Evolutionary conservation across 2,797 vertebrate species (phyloP), one percentile per base, ranked within the genome.

Genomic region (Rhyacichthys aspro): DNA sequence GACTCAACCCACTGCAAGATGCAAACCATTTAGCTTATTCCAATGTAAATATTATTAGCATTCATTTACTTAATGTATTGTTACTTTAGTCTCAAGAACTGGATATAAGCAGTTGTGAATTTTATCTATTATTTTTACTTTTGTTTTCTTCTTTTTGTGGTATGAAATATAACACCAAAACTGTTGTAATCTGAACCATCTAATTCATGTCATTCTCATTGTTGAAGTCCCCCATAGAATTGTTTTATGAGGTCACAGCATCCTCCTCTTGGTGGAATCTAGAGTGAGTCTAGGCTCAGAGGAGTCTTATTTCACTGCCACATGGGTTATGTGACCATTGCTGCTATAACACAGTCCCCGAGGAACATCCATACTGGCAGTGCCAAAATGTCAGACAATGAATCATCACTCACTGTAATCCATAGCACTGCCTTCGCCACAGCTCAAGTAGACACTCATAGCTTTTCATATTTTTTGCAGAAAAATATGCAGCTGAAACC

Each of bases 301-400:
- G 61, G 64, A 75, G 72, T 81, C 65, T 79, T 69, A 79, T 85
- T 87, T 87, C 83, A 83, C 87, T 84, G 82, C 76, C 79, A 78
- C 74, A 79, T 80, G 63, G 41, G 57, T 58, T 78, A 65, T 58
- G 43, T 72, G 66, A 81, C 65, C 69, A 70, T 74, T 52, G 54
- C 61, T 63, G 44, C 59, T 70, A 77, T 83, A 80, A 87, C 77
- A 53, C 71, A 43, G 47, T 76, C 39, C 47, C 76, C 38, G 36
- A 11, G 60, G 76, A 78, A 72, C 76, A 64, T 68, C 64, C 62
- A 63, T 32, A 74, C 57, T 42, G 61, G 56, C 70, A 69, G 75
- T 73, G 79, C 72, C 72, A 81, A 86, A 84, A 86, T 47, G 80
- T 84, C 76, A 84, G 74, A 70, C 71, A 81, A 82, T 85, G 74